Base-by-base conservation (phyloP, 2,888 invertebrate species). In the Agrochola macilenta region DNA sequence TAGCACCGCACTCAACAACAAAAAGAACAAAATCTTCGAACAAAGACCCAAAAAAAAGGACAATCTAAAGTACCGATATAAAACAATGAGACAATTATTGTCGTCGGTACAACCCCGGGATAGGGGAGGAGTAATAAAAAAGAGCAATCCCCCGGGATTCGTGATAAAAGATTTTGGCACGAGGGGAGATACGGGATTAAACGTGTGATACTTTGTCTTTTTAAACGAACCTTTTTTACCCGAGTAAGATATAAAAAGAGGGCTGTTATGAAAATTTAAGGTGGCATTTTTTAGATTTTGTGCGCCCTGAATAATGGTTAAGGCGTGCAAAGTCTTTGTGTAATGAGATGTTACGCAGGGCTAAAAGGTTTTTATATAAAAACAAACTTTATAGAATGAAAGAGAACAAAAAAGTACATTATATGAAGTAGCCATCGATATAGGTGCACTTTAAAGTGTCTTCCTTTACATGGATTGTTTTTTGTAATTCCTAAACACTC, bases 11-110 rank as follows among this genome's bases (percentile, higher is more conserved):
- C 39, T 64, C n/a, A 26, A 43, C 17, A 49, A 75, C 64, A 61
- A 79, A 76, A 75, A 65, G 66, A 5, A 65, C 72, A 68, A 74
- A 83, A 30, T 68, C 70, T 82, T 65, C 58, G 66, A 79, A 81
- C 72, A 85, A 81, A 79, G 60, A 64, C n/a, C n/a, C 74, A 17
- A 39, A 64, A 65, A 85, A 85, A 84, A 84, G 77, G 46, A 70
- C 77, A 84, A 84, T 81, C 75, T 91, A 89, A 90, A 86, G 88
- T 81, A 89, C 89, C 89, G 88, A 90, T 87, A 91, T 93, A 93
- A 94, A 95, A 96, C 95, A 96, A 95, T 95, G 94, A 93, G 92
- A 93, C 95, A 95, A 95, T 95, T 94, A 95, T 93, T 90, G 88
- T 92, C 91, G 91, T 91, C 82, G 26, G 88, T 89, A 87, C 90